A percentile compares a stretch with the other conserved stretches of the same genome.
Evolutionary conservation across 2,888 invertebrate genomes (phyloP).

Genomic region (Beris chalybata): DNA sequence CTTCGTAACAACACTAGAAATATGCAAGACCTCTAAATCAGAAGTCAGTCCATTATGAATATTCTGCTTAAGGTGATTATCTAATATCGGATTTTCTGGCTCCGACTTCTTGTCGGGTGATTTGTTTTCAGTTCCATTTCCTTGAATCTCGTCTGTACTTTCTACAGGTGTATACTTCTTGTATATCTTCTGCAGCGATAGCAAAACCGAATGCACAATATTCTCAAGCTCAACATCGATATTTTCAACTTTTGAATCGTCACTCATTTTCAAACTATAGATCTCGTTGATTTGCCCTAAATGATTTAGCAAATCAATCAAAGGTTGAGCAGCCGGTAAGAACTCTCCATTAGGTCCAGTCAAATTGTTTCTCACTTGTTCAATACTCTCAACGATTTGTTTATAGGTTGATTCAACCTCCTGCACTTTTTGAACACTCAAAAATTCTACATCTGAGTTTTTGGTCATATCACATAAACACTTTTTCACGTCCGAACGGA

Average conservation of each 20-base stretch:
- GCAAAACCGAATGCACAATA: constrained; percentile 59
- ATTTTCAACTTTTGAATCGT: constrained; percentile 40
- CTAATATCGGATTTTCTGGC: constrained; percentile 58
- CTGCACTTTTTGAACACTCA: not conserved
- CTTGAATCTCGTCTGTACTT: not conserved
- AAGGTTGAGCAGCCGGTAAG: constrained; percentile 48
- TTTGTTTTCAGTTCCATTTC: constrained; percentile 40
- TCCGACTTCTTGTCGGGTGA: constrained; percentile 37
- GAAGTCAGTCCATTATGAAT: constrained; percentile 64
- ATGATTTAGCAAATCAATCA: constrained; percentile 43
- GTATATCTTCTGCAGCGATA: constrained; percentile 63
- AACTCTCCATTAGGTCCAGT: constrained; percentile 37
- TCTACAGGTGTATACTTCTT: constrained; percentile 54
- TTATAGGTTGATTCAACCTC: not conserved
- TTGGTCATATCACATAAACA: not conserved
- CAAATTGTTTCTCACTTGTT: not conserved
- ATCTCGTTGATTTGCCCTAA: too few relatives aligned
- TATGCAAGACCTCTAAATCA: constrained; percentile 64
- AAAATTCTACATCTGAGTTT: not conserved
- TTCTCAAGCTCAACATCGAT: constrained; percentile 55
- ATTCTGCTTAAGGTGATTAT: constrained; percentile 68
- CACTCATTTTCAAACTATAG: not conserved
- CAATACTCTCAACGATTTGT: constrained; percentile 4
- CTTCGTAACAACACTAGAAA: constrained; percentile 58
- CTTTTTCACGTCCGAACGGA: not conserved